Conservation (phyloP, 2,797 vertebrate species). For the Tolypeutes matacus region DNA sequence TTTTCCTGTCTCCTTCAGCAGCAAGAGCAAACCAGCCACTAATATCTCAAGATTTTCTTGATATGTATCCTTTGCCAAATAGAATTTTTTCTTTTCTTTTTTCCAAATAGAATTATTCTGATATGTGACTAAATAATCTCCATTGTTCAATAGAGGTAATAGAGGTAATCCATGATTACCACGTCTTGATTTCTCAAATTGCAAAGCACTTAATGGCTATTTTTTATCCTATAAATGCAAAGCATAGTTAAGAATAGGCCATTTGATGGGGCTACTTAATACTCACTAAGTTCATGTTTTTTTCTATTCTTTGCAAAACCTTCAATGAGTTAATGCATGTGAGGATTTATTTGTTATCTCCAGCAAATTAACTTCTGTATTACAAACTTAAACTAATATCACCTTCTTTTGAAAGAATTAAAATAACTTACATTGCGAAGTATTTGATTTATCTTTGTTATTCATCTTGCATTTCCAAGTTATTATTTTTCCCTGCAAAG, state of each 20-base stretch:
- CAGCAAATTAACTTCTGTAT: neutral
- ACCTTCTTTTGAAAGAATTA: constrained; percentile 35
- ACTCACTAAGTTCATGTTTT: neutral
- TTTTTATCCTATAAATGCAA: constrained; percentile 13
- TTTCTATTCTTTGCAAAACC: neutral
- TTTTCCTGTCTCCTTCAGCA: neutral
- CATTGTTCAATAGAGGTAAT: neutral
- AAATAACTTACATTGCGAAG: constrained; percentile 15
- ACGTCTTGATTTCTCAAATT: constrained; percentile 28
- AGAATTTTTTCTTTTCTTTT: neutral
- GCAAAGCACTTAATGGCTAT: neutral
- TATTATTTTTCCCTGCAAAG: neutral
- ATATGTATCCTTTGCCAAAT: neutral
- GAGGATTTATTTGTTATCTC: neutral
- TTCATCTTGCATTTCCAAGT: neutral
- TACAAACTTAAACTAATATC: neutral
- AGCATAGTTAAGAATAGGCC: neutral
- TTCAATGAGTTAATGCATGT: constrained; percentile 7
- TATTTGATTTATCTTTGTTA: constrained; percentile 23
- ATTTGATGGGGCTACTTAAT: neutral
- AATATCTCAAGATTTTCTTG: neutral
- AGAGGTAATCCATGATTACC: neutral
- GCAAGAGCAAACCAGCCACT: neutral
- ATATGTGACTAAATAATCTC: neutral
- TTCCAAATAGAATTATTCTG: constrained; percentile 45